Evolutionary conservation across 2,888 invertebrate species (phyloP), one percentile per base, ranked within the genome.

Genomic region (Euphydryas editha): DNA sequence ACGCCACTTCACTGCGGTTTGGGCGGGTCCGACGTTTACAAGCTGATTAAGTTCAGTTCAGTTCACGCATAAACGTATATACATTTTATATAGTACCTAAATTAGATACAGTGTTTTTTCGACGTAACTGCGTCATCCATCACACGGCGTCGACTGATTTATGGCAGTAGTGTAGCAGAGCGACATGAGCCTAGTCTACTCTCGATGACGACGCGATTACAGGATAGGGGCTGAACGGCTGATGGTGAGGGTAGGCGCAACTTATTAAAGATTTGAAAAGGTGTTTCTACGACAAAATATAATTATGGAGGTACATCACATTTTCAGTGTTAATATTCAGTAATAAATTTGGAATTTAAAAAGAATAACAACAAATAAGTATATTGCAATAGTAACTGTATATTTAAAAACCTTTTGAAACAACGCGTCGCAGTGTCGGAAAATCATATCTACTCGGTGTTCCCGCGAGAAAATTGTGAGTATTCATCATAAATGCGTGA

Each of bases 401-500:
- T 68, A 65, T 68, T 71, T 68, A 68, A 71, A 60, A 70, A 68
- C 65, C 66, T 69, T 54, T 71, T 74, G 65, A 65, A 67, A 77
- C 73, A 83, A 83, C 83, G 76, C 69, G 72, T 70, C 71, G 67
- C 66, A 72, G 71, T 72, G 75, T 73, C 73, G 74, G 72, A 70
- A 73, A 84, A 81, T 82, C 79, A 79, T 85, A 87, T 87, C 84
- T 78, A 81, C 73, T 73, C 76, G 76, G 78, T 79, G 83, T 81
- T 85, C 84, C 84, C 83, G 82, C 81, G 86, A 87, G 90, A 90
- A 90, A 89, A 91, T 90, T 89, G 88, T 86, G 82, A 85, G 86
- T 87, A 90, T 92, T 89, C 88, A 91, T 91, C 90, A 91, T 88
- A 87, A 81, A 90, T 85, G 86, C 85, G 86, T 90, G 90, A 91